Evolutionary conservation across 1,140 invertebrate species (phyloP).

Genomic region (Drosophila orena): DNA sequence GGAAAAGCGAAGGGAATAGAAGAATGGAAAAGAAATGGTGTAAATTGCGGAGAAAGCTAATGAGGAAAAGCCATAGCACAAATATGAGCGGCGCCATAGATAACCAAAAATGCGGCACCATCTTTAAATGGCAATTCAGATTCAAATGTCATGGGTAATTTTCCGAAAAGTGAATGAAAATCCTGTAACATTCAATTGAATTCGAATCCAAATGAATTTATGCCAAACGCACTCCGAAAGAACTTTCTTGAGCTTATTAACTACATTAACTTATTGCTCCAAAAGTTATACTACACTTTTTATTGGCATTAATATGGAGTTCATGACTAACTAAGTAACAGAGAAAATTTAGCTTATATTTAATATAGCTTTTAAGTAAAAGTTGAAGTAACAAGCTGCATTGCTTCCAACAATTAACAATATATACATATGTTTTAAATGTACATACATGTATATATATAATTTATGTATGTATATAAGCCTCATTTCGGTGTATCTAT

Average conservation of each 20-base stretch:
- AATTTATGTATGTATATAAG: too few relatives aligned
- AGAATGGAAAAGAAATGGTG: conserved; percentile 1
- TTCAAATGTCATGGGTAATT: conserved; percentile 4
- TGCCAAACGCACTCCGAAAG: not conserved
- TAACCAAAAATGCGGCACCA: conserved; percentile 9
- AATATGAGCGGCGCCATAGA: conserved; percentile 18
- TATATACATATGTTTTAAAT: too few relatives aligned
- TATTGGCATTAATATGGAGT: too few relatives aligned
- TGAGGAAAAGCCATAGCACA: conserved; percentile 15
- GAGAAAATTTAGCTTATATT: too few relatives aligned
- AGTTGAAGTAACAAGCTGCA: too few relatives aligned
- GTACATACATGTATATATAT: too few relatives aligned
- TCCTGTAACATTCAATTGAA: not conserved
- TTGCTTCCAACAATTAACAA: too few relatives aligned
- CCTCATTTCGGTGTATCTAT: too few relatives aligned
- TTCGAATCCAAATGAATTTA: conserved; percentile 5
- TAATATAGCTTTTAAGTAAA: too few relatives aligned
- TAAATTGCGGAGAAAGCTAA: conserved; percentile 14
- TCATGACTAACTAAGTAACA: too few relatives aligned
- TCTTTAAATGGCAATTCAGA: conserved; percentile 1
- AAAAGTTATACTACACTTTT: not conserved
- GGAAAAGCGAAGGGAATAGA: not conserved
- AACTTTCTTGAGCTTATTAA: not conserved
- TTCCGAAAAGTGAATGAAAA: not conserved
- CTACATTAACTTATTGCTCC: too few relatives aligned